Conservation (phyloP, 2,113 vertebrate genomes). For the Gopherus flavomarginatus region DNA sequence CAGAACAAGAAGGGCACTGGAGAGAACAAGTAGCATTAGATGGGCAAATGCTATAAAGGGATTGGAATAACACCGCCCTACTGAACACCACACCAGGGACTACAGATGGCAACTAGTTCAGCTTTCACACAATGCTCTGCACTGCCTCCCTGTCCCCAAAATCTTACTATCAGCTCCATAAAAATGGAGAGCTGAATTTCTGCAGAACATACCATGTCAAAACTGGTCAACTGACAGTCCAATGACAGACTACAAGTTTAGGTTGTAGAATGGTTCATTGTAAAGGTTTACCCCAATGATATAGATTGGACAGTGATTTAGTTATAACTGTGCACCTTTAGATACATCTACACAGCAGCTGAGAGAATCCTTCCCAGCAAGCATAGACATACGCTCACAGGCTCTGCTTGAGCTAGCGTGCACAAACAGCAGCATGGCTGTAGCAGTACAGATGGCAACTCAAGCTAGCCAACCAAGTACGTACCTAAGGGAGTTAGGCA, state of each 20-base stretch:
- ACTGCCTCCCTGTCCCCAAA: not conserved
- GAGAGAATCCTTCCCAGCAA: too few species aligned
- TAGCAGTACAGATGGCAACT: too few species aligned
- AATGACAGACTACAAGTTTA: not conserved
- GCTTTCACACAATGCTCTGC: rapidly evolving
- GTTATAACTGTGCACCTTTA: not conserved
- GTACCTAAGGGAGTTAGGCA: too few species aligned
- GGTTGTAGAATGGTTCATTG: not conserved
- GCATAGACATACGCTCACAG: too few species aligned
- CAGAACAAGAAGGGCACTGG: constrained; percentile 93
- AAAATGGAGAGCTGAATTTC: not conserved
- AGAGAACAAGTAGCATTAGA: constrained; percentile 35
- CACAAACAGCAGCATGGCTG: too few species aligned
- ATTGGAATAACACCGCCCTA: not conserved
- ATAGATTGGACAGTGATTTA: not conserved
- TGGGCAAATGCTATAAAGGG: not conserved
- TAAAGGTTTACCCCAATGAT: not conserved
- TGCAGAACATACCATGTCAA: not conserved
- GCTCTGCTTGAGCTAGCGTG: too few species aligned
- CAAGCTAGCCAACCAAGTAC: too few species aligned
- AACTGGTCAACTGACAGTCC: not conserved
- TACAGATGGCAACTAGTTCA: not conserved
- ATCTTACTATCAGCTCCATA: not conserved
- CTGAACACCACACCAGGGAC: not conserved
- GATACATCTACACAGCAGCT: not conserved